Percentiles rank a stretch among this genome's conserved stretches.
Conservation (phyloP, 2,888 invertebrate genomes). For the Nephrocerus scutellatus region DNA sequence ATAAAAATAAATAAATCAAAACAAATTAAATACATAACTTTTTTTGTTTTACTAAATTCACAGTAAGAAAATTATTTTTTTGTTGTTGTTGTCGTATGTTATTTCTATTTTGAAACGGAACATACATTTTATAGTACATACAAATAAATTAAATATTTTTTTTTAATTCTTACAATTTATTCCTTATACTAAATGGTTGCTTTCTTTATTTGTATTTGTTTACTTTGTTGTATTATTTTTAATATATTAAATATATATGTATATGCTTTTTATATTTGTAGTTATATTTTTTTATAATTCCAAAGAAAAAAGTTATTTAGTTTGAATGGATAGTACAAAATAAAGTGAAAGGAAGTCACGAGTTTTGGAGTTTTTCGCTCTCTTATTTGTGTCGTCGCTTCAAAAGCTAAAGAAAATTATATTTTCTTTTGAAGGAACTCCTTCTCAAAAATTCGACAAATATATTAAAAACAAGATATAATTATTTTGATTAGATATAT, state of each 20-base stretch:
- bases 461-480: too few relatives aligned
- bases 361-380: too few relatives aligned
- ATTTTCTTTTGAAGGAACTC: too few relatives aligned
- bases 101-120: constrained; percentile 41
- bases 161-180: constrained; percentile 16
- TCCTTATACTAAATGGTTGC: background rate
- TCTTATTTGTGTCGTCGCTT: too few relatives aligned
- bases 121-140: constrained; percentile 37
- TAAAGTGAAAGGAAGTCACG: too few relatives aligned
- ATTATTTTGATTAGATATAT: too few relatives aligned
- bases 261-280: constrained; percentile 15
- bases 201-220: constrained; percentile 13
- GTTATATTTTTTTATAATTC: constrained; percentile 6
- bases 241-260: constrained; percentile 14
- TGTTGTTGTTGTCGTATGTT: too few relatives aligned
- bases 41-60: constrained; percentile 21
- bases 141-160: constrained; percentile 30
- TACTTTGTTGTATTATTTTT: constrained; percentile 6
- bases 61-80: too few relatives aligned
- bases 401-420: too few relatives aligned
- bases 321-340: too few relatives aligned
- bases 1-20: constrained; percentile 13
- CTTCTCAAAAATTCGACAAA: too few relatives aligned
- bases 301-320: constrained; percentile 6
- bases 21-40: constrained; percentile 21